Evolutionary conservation across 2,888 invertebrate species (phyloP).

Genomic region (Alloscopus bannaensis): DNA sequence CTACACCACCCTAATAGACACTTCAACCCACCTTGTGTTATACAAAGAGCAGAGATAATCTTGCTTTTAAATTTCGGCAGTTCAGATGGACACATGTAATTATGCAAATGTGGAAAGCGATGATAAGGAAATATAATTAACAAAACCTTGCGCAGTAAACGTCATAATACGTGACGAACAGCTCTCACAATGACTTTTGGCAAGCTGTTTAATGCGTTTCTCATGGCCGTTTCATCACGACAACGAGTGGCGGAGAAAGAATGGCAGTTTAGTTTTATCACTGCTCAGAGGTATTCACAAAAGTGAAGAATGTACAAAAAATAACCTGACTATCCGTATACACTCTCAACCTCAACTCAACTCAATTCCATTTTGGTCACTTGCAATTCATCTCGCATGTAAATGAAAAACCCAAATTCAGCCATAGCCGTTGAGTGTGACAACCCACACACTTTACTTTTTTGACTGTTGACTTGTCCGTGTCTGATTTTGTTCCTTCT

Average conservation of each 20-base stretch:
- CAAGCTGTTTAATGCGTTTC: conserved; percentile 45
- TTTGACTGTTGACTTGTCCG: conserved; percentile 13
- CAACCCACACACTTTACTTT: conserved; percentile 50
- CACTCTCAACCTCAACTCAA: conserved; percentile 25
- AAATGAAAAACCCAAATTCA: conserved; percentile 62
- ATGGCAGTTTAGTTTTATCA: conserved; percentile 10
- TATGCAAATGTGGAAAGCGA: too few relatives aligned
- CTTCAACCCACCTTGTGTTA: too few relatives aligned
- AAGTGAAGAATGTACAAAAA: too few relatives aligned
- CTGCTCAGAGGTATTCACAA: conserved; percentile 9
- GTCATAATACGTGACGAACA: conserved; percentile 14
- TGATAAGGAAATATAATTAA: conserved; percentile 54
- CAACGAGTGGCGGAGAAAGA: conserved; percentile 47
- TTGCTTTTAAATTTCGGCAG: too few relatives aligned
- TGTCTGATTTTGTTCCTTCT: not conserved
- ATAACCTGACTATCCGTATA: too few relatives aligned
- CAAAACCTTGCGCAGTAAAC: conserved; percentile 43
- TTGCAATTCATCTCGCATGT: conserved; percentile 55
- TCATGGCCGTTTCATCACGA: conserved; percentile 24
- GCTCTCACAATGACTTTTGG: conserved; percentile 38
- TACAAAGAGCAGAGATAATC: too few relatives aligned
- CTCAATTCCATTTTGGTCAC: conserved; percentile 58
- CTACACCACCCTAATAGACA: too few relatives aligned
- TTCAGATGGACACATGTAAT: too few relatives aligned
- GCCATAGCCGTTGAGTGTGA: conserved; percentile 46